Conservation (phyloP, 1,140 invertebrate species). For the Scaptomyza hsui region DNA sequence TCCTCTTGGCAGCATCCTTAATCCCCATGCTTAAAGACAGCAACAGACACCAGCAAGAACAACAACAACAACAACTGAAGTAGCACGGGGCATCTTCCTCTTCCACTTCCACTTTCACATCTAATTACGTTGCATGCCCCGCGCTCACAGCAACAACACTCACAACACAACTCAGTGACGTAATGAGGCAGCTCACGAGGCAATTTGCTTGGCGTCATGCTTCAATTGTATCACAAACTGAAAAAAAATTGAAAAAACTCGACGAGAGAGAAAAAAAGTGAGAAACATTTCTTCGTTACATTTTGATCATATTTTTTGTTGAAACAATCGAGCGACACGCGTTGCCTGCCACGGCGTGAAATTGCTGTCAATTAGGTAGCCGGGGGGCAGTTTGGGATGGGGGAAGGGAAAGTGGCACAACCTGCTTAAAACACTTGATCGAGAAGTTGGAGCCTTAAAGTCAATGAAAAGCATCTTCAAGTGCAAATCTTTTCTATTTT, state of each 20-base stretch:
- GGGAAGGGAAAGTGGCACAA: conserved; percentile 34
- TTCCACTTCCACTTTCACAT: conserved; percentile 32
- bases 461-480: neutral
- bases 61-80: neutral
- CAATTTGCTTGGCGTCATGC: conserved; percentile 74
- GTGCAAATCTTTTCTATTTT: conserved; percentile 5
- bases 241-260: conserved; percentile 59
- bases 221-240: conserved; percentile 54
- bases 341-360: conserved; percentile 57
- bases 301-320: conserved; percentile 65
- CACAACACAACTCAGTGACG: conserved; percentile 62
- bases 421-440: conserved; percentile 41
- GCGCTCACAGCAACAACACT: neutral
- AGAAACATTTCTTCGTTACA: conserved; percentile 30
- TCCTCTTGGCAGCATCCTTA: conserved; percentile 22
- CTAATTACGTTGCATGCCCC: conserved; percentile 56
- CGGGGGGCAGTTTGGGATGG: too few species aligned
- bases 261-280: conserved; percentile 21
- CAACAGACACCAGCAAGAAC: neutral
- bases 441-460: too few species aligned
- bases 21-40: conserved; percentile 42
- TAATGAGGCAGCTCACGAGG: conserved; percentile 68
- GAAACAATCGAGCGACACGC: conserved; percentile 72
- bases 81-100: conserved; percentile 6
- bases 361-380: conserved; percentile 63